Conservation (phyloP, 2,113 vertebrate genomes). For the Oreochromis niloticus region DNA sequence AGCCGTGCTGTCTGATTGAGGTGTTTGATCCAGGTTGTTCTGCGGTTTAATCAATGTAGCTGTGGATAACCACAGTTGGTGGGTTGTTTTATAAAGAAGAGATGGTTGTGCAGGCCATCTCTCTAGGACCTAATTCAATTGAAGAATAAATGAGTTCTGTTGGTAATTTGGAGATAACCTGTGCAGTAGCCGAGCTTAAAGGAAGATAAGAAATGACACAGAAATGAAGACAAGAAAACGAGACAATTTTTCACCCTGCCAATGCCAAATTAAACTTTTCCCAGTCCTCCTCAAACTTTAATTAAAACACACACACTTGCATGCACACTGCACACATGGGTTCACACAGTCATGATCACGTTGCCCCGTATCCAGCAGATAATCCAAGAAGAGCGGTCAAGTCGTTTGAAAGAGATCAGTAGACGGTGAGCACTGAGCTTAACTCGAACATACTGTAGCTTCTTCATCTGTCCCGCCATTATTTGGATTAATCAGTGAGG, state of each 20-base stretch:
- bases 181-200: slow-evolving; percentile 54
- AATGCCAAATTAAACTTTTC: slow-evolving; percentile 66
- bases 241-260: slow-evolving; percentile 67
- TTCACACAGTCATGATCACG: slow-evolving; percentile 4
- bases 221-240: slow-evolving; percentile 72
- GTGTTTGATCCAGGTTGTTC: slow-evolving; percentile 54
- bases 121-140: slow-evolving; percentile 68
- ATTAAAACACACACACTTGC: slow-evolving; percentile 72
- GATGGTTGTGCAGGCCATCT: slow-evolving; percentile 35
- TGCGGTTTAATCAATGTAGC: slow-evolving; percentile 39
- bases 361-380: slow-evolving; percentile 31
- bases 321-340: slow-evolving; percentile 43
- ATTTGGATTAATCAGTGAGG: slow-evolving; percentile 51
- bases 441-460: slow-evolving; percentile 31
- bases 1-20: slow-evolving; percentile 28
- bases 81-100: slow-evolving; percentile 44
- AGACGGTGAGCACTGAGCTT: slow-evolving; percentile 32
- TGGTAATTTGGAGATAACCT: slow-evolving; percentile 77
- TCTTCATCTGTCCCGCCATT: slow-evolving; percentile 29
- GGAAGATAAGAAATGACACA: slow-evolving; percentile 64
- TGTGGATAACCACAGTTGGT: slow-evolving; percentile 16
- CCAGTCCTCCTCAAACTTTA: slow-evolving; percentile 62
- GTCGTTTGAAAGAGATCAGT: slow-evolving; percentile 44
- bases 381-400: slow-evolving; percentile 57
- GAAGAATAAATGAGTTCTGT: slow-evolving; percentile 76